Percentiles rank a stretch among this genome's conserved stretches.
Evolutionary conservation across 23 tunicate genomes (phyloP).

Genomic region (Trididemnum miniatum): DNA sequence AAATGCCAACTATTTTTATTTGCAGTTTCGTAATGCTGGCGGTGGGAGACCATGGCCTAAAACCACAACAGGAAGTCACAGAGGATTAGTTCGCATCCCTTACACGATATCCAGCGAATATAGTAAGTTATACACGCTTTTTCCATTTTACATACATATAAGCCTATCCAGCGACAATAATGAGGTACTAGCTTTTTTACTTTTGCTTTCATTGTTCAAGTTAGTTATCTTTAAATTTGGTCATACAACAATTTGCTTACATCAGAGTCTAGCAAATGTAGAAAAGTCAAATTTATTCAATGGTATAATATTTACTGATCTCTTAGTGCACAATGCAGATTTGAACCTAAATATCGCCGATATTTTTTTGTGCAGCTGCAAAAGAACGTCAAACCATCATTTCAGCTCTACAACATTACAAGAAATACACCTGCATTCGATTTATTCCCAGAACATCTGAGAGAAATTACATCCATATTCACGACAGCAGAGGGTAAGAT

Average conservation of each 20-base stretch:
- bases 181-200: no score
- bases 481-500: conserved; percentile 74
- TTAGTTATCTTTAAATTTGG: no score
- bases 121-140: no score
- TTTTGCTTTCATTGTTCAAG: no score
- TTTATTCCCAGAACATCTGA: conserved; percentile 79
- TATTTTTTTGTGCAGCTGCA: conserved; percentile 27
- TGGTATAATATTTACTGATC: no score
- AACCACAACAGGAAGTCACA: conserved; percentile 46
- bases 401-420: conserved; percentile 60
- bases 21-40: conserved; percentile 43
- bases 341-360: no score
- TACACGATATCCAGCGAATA: conserved; percentile 5
- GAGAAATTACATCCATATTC: conserved; percentile 65
- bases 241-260: no score
- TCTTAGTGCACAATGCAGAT: no score
- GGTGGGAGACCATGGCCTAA: conserved; percentile 71
- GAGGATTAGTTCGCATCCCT: conserved; percentile 48
- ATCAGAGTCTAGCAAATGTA: no score
- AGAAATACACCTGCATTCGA: conserved; percentile 83
- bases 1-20: background rate
- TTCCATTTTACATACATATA: no score
- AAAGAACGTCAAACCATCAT: conserved; percentile 56
- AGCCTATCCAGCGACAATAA: no score
- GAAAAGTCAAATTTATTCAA: no score